These are phyloP conservation scores for Hapalemur alaotrensis DNA, from an alignment of 2,797 vertebrate genomes.

Conservation along the genomic window DNA sequence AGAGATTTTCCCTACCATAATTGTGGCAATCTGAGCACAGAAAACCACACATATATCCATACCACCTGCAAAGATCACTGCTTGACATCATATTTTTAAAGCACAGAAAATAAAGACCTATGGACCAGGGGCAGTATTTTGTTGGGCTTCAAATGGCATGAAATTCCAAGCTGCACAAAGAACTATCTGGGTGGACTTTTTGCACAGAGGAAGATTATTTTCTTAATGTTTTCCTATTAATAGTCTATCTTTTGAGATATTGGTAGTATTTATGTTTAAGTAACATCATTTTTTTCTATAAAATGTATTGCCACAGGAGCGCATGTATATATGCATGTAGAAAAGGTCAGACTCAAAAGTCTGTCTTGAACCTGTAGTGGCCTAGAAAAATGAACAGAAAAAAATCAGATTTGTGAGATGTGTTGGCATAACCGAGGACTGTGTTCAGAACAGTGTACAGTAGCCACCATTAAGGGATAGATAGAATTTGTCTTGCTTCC, in stretches of 20 bases:
- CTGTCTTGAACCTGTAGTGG: neutral
- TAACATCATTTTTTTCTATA: neutral
- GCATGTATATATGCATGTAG: neutral
- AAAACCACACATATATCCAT: neutral
- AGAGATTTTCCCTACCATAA: neutral
- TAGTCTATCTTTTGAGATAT: neutral
- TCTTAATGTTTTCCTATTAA: slow-evolving; percentile 24
- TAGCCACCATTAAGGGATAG: neutral
- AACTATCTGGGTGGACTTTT: neutral
- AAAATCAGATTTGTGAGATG: neutral
- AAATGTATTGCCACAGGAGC: neutral
- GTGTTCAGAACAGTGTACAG: neutral
- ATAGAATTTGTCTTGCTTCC: neutral
- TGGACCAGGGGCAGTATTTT: neutral
- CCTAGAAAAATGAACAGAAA: neutral
- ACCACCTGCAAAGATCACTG: neutral
- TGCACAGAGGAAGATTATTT: neutral
- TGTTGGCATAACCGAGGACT: neutral
- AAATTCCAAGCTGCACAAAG: neutral
- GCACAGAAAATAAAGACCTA: neutral
- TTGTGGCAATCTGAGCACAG: slow-evolving; percentile 22
- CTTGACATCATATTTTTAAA: slow-evolving; percentile 29
- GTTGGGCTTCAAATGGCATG: neutral
- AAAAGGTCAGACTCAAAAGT: slow-evolving; percentile 39
- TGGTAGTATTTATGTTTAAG: slow-evolving; percentile 26